phyloP scores from a whole-genome alignment of 2,113 vertebrate genomes.

The Lanius ludovicianus region DNA sequence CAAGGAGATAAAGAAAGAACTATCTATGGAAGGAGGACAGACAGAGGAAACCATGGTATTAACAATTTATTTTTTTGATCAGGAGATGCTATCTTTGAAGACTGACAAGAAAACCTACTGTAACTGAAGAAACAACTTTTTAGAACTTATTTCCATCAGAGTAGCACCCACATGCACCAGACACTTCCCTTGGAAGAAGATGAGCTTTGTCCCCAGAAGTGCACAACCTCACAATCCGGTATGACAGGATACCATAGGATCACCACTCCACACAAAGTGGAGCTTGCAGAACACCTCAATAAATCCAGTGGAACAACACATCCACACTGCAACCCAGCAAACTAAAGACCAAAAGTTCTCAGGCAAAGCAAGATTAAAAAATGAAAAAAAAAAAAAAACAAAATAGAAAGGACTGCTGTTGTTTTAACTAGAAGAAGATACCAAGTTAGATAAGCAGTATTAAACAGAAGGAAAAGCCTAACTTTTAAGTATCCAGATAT shows the following conservation, averaged over 20 bases:
- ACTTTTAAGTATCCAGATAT: not conserved
- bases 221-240: not conserved
- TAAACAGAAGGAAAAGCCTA: not conserved
- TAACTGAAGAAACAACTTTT: not conserved
- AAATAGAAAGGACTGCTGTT: not conserved
- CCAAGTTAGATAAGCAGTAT: not conserved
- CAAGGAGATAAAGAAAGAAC: not conserved
- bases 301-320: not conserved
- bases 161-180: not conserved
- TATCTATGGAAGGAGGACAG: not conserved
- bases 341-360: not conserved
- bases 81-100: not conserved
- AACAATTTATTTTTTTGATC: not conserved
- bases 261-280: not conserved
- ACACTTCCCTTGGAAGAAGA: not conserved
- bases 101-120: not conserved
- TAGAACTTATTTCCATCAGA: not conserved
- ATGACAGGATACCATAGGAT: not conserved
- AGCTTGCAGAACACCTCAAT: not conserved
- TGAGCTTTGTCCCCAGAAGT: not conserved
- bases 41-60: not conserved
- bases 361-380: not conserved
- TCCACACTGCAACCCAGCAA: not conserved
- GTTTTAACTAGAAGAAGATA: not conserved
- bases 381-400: not conserved